A percentile compares a stretch with the other conserved stretches of the same genome.
Evolutionary conservation across 92 coral and sea anemone genomes (phyloP).

Genomic region (Bergia sp.): DNA sequence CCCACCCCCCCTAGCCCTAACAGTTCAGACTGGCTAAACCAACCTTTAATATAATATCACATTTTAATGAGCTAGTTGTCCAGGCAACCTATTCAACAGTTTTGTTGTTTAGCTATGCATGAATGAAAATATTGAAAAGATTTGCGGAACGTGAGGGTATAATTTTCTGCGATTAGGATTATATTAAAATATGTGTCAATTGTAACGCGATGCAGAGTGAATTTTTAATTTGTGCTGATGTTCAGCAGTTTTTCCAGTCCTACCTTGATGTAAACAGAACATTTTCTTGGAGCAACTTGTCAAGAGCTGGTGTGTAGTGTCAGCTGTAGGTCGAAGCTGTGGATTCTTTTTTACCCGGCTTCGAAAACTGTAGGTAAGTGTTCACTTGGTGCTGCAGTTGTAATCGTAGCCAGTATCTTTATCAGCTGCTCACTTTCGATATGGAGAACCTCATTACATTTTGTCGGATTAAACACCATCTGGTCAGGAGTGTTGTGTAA

Average conservation of each 20-base stretch:
- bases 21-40: no score
- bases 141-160: neutral
- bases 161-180: neutral
- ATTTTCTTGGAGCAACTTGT: neutral
- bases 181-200: neutral
- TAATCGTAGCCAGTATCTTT: neutral
- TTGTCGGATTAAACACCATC: neutral
- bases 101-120: slow-evolving; percentile 6
- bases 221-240: slow-evolving; percentile 8
- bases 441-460: neutral
- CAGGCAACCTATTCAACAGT: neutral
- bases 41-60: no score
- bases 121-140: slow-evolving; percentile 1
- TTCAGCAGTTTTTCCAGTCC: neutral
- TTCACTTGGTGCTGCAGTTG: neutral
- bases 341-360: neutral
- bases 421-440: neutral
- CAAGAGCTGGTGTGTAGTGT: neutral
- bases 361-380: slow-evolving; percentile 13
- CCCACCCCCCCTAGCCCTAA: no score
- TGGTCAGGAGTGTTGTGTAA: slow-evolving; percentile 2
- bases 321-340: no score
- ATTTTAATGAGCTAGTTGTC: neutral
- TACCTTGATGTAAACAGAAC: neutral
- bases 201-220: neutral